Conservation (phyloP, 2,888 invertebrate genomes). For the Aphidius colemani region DNA sequence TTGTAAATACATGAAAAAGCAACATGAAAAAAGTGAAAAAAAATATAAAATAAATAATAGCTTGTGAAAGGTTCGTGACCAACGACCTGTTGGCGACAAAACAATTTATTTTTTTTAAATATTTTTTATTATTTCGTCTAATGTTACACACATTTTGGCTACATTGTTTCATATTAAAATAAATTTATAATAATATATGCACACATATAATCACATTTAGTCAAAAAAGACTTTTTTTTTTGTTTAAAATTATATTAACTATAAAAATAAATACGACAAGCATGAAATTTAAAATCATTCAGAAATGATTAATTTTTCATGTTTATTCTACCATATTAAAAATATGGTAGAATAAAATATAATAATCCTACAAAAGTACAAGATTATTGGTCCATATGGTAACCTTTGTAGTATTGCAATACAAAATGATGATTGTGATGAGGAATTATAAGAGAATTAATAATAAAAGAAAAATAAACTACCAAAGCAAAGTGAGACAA, state of each 20-base stretch:
- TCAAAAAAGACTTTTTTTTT: no score
- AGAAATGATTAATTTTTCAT: slow-evolving; percentile 3
- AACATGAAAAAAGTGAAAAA: slow-evolving; percentile 14
- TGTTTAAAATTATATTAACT: background rate
- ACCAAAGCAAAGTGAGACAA: background rate
- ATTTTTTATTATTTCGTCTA: slow-evolving; percentile 27
- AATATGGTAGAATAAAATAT: background rate
- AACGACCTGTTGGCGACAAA: slow-evolving; percentile 46
- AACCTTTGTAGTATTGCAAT: no score
- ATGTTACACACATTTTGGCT: slow-evolving; percentile 44
- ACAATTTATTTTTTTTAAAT: slow-evolving; percentile 45
- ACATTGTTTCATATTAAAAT: slow-evolving; percentile 55
- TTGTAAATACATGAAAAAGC: slow-evolving; percentile 14
- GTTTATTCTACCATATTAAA: slow-evolving; percentile 1
- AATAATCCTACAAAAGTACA: background rate
- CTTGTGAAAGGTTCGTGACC: slow-evolving; percentile 41
- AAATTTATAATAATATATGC: background rate
- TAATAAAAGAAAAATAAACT: no score
- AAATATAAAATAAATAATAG: background rate
- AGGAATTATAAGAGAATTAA: no score
- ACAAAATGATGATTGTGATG: no score
- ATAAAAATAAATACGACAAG: background rate
- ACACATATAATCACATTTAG: background rate
- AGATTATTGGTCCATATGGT: background rate
- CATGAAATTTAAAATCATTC: background rate